Evolutionary conservation across 2,888 invertebrate species (phyloP).

Genomic region (Clistopyga incitator): DNA sequence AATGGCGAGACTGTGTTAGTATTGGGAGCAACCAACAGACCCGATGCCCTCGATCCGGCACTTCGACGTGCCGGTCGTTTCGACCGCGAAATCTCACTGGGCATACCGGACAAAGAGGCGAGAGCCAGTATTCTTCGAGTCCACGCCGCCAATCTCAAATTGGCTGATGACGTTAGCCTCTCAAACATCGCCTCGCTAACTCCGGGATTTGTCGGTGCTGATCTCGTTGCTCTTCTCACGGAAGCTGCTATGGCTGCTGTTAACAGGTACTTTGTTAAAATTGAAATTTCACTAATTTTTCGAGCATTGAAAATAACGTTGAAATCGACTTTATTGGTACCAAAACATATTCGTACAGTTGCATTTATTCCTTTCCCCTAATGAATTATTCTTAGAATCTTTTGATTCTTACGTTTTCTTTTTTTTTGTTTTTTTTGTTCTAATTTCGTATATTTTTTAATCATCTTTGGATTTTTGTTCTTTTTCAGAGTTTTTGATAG

Average conservation of each 20-base stretch:
- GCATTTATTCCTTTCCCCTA: too few relatives aligned
- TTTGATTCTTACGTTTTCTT: too few relatives aligned
- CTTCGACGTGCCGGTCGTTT: conserved; percentile 96
- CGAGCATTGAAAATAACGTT: too few relatives aligned
- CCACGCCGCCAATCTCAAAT: conserved; percentile 89
- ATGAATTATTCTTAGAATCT: too few relatives aligned
- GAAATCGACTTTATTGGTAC: too few relatives aligned
- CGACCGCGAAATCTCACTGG: conserved; percentile 96
- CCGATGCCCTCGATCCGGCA: conserved; percentile 96
- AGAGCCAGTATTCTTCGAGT: conserved; percentile 91
- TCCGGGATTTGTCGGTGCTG: conserved; percentile 98
- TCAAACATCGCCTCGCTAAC: conserved; percentile 92
- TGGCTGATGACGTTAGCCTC: conserved; percentile 90
- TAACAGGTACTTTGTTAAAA: conserved; percentile 85
- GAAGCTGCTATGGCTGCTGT: conserved; percentile 96
- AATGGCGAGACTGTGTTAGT: conserved; percentile 90
- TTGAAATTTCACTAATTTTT: too few relatives aligned
- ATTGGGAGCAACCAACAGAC: conserved; percentile 97
- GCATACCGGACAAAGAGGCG: conserved; percentile 95
- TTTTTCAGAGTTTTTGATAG: conserved; percentile 80
- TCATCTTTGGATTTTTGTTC: conserved; percentile 15
- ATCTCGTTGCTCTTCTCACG: conserved; percentile 93
- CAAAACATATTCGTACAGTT: too few relatives aligned
- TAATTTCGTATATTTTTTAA: too few relatives aligned
- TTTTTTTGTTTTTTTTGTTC: too few relatives aligned